A percentile compares a stretch with the other conserved stretches of the same genome.
phyloP scores from a whole-genome alignment of 1,140 invertebrate genomes.

The Lycorma delicatula region DNA sequence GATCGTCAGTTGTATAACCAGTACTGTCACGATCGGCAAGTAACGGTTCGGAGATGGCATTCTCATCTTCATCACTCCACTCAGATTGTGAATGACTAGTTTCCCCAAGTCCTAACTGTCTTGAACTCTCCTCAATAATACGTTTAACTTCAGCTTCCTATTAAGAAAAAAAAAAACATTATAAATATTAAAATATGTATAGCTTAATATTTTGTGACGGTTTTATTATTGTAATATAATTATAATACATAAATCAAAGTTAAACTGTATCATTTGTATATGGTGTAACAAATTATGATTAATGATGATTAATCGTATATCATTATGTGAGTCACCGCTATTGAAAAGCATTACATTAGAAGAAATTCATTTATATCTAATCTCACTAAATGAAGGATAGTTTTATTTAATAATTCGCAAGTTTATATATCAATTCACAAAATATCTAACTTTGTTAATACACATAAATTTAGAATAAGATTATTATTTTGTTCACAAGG shows the following conservation, averaged over 20 bases:
- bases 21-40: slow-evolving; percentile 51
- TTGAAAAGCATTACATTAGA: no score
- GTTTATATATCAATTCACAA: no score
- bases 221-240: no score
- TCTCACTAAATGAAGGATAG: no score
- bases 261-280: no score
- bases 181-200: neutral
- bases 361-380: no score
- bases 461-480: no score
- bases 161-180: neutral
- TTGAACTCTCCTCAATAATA: slow-evolving; percentile 38
- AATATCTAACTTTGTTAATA: no score
- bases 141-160: slow-evolving; percentile 46
- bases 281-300: neutral
- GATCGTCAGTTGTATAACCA: slow-evolving; percentile 74
- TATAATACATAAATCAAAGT: no score
- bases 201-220: neutral
- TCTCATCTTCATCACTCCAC: slow-evolving; percentile 58
- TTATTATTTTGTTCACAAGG: no score
- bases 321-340: neutral
- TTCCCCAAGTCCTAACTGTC: slow-evolving; percentile 18
- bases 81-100: slow-evolving; percentile 55
- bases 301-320: neutral
- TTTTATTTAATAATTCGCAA: no score
- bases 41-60: slow-evolving; percentile 37